Base-by-base conservation (phyloP, 1,140 invertebrate species). In the Aphelenchoides avenae region DNA sequence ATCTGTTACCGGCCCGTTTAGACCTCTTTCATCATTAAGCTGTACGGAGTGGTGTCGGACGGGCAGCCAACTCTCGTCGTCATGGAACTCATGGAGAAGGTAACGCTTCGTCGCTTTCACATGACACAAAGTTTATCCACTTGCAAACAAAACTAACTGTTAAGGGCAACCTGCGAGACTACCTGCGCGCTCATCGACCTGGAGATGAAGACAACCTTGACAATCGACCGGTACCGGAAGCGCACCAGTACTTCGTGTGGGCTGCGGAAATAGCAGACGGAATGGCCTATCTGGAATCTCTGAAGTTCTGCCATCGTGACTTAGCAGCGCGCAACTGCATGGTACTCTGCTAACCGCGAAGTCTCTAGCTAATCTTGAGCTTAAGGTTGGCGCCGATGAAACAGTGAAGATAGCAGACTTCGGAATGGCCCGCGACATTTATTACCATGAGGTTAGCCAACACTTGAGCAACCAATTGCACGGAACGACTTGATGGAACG, bases 241-340 rank as follows among this genome's bases (percentile, higher is more conserved):
- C 49, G 13, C 48, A 70, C 26, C 64, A 80, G 52, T 79, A 80
- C 36, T 68, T 76, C 33, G 73, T 77, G 56, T 96, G 96, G 91
- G 91, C 92, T 11, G 86, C 87, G 46, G 90, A 98, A 79, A 95
- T 97, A 72, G 90, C 91, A 11, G 94, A 98, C 80, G 94, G 94
- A 30, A 97, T 98, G 94, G 87, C 90, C 0, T 97, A 96, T 79
- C 80, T 98, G 29, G 82, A 90, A 20, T 86, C 87, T 11, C 89
- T 91, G 71, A 94, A 93, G 78, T 65, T 62, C 44, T 91, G 96
- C 47, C 94, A 98, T 80, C 82, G 94, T 69, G 94, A 98, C 82
- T 80, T 98, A 49, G 94, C 94, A 24, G 92, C 92, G 13, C 83
- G 94, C 42, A 98, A 98, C 79, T 96, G 91, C 77, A 93, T 98